phyloP scores from a whole-genome alignment of 2,113 vertebrate genomes.

The Ceratotherium simum region DNA sequence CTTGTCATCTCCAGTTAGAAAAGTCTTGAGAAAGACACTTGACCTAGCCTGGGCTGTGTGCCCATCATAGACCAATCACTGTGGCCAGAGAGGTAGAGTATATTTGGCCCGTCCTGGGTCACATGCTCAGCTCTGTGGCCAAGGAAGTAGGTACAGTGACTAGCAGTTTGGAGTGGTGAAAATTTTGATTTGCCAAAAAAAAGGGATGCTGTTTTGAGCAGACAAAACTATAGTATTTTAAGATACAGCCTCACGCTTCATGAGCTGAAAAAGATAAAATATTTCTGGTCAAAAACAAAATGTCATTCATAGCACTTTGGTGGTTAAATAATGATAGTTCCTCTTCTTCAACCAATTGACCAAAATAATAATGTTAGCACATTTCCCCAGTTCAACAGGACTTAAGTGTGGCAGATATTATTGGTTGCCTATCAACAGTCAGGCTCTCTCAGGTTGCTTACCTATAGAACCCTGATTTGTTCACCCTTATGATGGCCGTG shows the following conservation, averaged over 20 bases:
- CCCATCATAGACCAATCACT: not conserved
- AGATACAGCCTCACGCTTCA: not conserved
- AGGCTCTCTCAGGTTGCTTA: not conserved
- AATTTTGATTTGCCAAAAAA: not conserved
- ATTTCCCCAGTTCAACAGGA: not conserved
- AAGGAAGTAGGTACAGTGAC: not conserved
- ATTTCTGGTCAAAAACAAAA: conserved; percentile 3
- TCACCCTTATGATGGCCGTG: not conserved
- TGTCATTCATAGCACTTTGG: not conserved
- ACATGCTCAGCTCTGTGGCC: not conserved
- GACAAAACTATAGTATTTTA: not conserved
- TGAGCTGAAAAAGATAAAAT: not conserved
- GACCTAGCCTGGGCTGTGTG: not conserved
- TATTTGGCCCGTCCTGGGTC: not conserved
- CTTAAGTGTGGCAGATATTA: not conserved
- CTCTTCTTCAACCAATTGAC: not conserved
- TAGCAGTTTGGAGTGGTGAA: not conserved
- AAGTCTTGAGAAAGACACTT: conserved; percentile 20
- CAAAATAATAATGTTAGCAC: not conserved
- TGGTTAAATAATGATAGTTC: not conserved
- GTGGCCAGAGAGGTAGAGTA: not conserved
- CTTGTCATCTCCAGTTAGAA: not conserved
- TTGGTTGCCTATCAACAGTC: not conserved
- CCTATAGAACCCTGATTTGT: not conserved
- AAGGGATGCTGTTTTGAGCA: not conserved